Evolutionary conservation across 2,888 invertebrate species (phyloP), one percentile per base, ranked within the genome.

Genomic region (Deilephila elpenor): DNA sequence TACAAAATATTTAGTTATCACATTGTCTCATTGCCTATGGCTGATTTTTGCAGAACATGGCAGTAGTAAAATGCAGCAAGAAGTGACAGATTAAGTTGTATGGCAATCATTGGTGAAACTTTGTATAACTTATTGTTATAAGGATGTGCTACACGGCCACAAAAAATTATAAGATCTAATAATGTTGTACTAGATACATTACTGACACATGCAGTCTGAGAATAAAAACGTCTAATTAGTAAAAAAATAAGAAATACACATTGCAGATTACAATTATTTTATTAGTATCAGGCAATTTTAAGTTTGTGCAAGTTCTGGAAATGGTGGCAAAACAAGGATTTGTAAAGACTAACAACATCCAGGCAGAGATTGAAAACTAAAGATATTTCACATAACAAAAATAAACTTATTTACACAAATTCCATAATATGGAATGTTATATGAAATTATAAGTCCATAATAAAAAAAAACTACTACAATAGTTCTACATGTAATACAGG

Each of bases 381-480:
- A 51, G 25, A 44, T 8, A 44, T 20, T 64, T 75, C 78, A 81
- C 82, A 78, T 81, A 80, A 80, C 82, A 73, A 82, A 86, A 88
- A 87, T 86, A 84, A 64, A 67, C 44, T 51, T 67, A 67, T 67
- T 67, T 67, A 67, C 67, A 67, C 89, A 89, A 90, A 89, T 91
- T 92, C 91, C 91, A 91, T 89, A 75, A 83, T 44, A 83, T 90
- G 93, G 93, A 93, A 92, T 93, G 92, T 92, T 84, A 80, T 80
- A 82, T 83, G 77, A 80, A 86, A 84, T 85, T 83, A 78, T 84
- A 83, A 84, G 78, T 51, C 84, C 83, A 86, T 86, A 79, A 78
- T 81, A 79, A 86, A 83, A 80, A 81, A 80, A 81, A 75, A 74
- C 77, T 74, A 70, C 80, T 78, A 78, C 77, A 82, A 80, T 77